Evolutionary conservation across 2,797 vertebrate species (phyloP), one percentile per base, ranked within the genome.

Genomic region (Gallinago stenura): DNA sequence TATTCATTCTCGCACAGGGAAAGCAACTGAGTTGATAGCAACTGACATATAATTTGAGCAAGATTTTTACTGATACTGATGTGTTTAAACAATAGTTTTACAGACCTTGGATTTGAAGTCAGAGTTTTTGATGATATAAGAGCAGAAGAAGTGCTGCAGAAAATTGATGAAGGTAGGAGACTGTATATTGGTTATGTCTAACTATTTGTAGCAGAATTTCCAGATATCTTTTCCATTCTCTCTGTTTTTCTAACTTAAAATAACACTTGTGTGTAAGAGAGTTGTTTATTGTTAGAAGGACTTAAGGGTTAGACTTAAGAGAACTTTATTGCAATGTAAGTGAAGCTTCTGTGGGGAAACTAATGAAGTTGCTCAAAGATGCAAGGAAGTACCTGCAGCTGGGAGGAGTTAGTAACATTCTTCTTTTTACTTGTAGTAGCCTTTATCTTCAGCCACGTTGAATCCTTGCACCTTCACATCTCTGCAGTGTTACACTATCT

Each of bases 21-120:
- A 83, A 76, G 26, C 56, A 87, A 54, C 14, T 56, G n/a, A 50
- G 14, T 39, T 91, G 62, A 19, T 62, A 84, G 31, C 5, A 79
- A 45, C 20, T 41, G 20, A 33, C 14, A 7, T 2, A 21, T 11
- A 50, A 76, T 61, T 65, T 82, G 31, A 66, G 56, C 16, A 60
- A 51, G 28, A 37, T 28, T 68, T 83, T 86, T 65, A 83, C 35
- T 90, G 50, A 95, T 43, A 73, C 13, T 65, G 39, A 60, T 94
- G 30, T 96, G 7, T 91, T 95, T 80, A 89, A 78, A 93, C 43
- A 78, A 90, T 14, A 97, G 97, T 39, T 96, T 97, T 73, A 91
- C n/a, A 35, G 98, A 98, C 1, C 98, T 99, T 39, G 98, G 98
- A 76, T 99, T 99, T 97, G 99, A 99, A 64, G 99, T 99, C 88